Evolutionary conservation across 2,888 invertebrate species (phyloP), one percentile per base, ranked within the genome.

Genomic region (Embidobia sp.): DNA sequence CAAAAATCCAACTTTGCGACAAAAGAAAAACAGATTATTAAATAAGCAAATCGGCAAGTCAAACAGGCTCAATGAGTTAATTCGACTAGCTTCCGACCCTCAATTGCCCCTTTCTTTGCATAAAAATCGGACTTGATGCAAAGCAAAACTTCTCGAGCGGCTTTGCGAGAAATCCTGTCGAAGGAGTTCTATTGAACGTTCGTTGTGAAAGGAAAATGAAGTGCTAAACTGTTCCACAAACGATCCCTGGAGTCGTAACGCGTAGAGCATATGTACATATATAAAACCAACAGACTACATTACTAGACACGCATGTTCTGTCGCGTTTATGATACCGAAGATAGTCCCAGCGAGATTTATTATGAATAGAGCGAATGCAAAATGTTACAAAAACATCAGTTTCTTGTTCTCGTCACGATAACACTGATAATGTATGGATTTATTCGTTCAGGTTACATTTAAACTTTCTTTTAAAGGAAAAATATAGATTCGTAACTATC

Each of bases 141-240:
- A 6, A 22, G 6, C 3, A 22, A 22, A 59, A 46, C n/a, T 48
- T 35, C 31, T 40, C 2, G 31, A 22, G 29, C 16, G 26, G 16
- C 44, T 40, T 15, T 15, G n/a, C 7, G 16, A 7, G 49, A 42
- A 42, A 22, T 33, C 22, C 13, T 40, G 40, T 51, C 33, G 44
- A 44, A 42, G 53, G 42, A 42, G 27, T 64, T 40, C 42, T 16
- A 10, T 37, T 29, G 77, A 72, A 59, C 67, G 72, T 69, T 29
- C 57, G 78, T 67, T 55, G 53, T 51, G 66, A 59, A 72, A 72
- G 74, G 64, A 74, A 64, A 75, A 73, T 53, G 53, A 78, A 70
- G 61, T 51, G 64, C 48, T 64, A 61, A 78, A 78, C 15, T 44
- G 59, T 59, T 69, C 31, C 29, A 49, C 69, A 69, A 74, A 69